These are phyloP conservation scores for Solen grandis DNA, from an alignment of 1,140 invertebrate genomes.

Conservation along the genomic window DNA sequence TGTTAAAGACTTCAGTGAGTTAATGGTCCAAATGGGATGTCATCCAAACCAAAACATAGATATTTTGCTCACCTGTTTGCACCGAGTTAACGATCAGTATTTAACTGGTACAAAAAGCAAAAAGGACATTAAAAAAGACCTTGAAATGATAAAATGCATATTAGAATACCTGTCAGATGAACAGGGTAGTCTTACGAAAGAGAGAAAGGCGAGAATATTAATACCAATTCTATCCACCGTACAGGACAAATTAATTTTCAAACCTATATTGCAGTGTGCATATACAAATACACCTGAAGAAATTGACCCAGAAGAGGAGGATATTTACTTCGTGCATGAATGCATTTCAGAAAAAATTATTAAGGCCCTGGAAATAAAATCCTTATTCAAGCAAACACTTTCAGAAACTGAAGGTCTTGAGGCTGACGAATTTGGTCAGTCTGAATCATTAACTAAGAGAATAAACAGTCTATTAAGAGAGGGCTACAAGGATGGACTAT, in stretches of 20 bases:
- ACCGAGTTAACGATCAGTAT: not conserved
- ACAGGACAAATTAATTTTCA: no score
- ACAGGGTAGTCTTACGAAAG: constrained; percentile 1
- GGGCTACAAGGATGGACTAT: constrained; percentile 70
- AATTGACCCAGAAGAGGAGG: constrained; percentile 52
- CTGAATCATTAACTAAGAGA: constrained; percentile 68
- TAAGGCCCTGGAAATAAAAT: constrained; percentile 62
- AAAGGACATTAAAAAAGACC: not conserved
- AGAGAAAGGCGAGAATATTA: constrained; percentile 5
- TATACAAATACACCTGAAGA: constrained; percentile 46
- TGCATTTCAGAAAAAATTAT: constrained; percentile 57
- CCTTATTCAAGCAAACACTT: constrained; percentile 57
- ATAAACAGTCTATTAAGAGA: constrained; percentile 61
- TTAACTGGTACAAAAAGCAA: not conserved
- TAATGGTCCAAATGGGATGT: constrained; percentile 6
- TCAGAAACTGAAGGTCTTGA: constrained; percentile 54
- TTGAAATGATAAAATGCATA: constrained; percentile 5
- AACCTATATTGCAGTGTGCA: constrained; percentile 54
- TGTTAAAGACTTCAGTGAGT: not conserved
- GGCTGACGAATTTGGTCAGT: constrained; percentile 66
- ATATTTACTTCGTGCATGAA: constrained; percentile 63
- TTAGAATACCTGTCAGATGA: not conserved
- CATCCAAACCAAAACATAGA: constrained; percentile 2
- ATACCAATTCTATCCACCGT: constrained; percentile 12
- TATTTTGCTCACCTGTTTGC: not conserved